Base-by-base conservation (phyloP, 1,140 invertebrate genomes). In the Monochamus saltuarius region DNA sequence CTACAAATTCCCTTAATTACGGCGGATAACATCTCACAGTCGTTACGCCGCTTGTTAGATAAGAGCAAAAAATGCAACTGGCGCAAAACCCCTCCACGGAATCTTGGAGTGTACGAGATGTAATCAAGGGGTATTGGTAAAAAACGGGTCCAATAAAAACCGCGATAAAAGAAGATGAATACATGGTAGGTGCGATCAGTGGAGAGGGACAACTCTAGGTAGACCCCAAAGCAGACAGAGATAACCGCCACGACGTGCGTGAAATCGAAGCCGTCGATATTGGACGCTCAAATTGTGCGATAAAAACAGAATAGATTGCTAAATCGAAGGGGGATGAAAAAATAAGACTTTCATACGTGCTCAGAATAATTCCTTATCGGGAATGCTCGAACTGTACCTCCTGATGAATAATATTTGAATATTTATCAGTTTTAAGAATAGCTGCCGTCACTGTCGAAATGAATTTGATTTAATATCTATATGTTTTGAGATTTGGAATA, bases 271-370 rank as follows among this genome's bases (percentile, higher is more conserved):
- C 29, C 22, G 36, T 52, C 50, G 66, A 62, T 70, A 67, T 72
- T 65, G 70, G 66, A 67, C 66, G 66, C 68, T 68, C 64, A 70
- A 72, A 72, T 68, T 68, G 66, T 57, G 61, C 68, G 71, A 73
- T 73, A 73, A 73, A 73, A 29, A 72, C 66, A 62, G 70, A 73
- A 73, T 73, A 63, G 69, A 73, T 73, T 67, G 70, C 70, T 71
- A 69, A 73, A 71, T 73, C 71, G 70, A 70, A 71, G 56, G 61
- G 40, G 71, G 64, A 72, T 70, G 70, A 73, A 73, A 73, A 73
- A 73, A 69, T 70, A 73, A 70, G 69, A 66, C 66, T 61, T 66
- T 51, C 61, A 59, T 69, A 72, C 71, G 71, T 70, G 71, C 49
- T 52, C 34, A 42, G 71, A 70, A 73, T 68, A 37, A 42, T 35